phyloP scores from a whole-genome alignment of 2,888 invertebrate genomes.

The Doris montereyensis region DNA sequence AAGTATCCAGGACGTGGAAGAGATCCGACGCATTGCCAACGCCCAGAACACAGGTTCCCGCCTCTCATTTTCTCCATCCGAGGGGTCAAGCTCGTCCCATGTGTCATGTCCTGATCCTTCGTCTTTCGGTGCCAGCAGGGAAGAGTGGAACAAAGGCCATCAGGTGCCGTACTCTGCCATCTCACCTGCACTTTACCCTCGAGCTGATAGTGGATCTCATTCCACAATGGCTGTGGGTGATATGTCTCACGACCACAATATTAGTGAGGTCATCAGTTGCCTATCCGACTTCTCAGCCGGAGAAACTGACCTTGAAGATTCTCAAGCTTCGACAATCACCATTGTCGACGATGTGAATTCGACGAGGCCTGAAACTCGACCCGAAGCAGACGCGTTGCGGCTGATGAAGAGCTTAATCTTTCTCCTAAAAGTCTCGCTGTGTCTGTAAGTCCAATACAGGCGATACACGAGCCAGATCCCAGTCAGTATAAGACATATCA shows the following conservation, averaged over 20 bases:
- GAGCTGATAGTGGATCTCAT: not conserved
- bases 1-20: constrained; percentile 26
- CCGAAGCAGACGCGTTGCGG: too few relatives aligned
- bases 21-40: not conserved
- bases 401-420: too few relatives aligned
- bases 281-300: not conserved
- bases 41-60: constrained; percentile 52
- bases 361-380: too few relatives aligned
- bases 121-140: not conserved
- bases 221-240: too few relatives aligned
- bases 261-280: not conserved
- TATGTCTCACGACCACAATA: too few relatives aligned
- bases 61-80: constrained; percentile 44
- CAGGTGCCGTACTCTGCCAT: too few relatives aligned
- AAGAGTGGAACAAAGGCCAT: too few relatives aligned
- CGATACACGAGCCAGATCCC: too few relatives aligned
- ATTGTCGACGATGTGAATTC: too few relatives aligned
- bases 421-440: too few relatives aligned
- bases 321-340: not conserved
- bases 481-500: too few relatives aligned
- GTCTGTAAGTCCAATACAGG: too few relatives aligned
- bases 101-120: constrained; percentile 59
- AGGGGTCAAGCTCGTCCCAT: constrained; percentile 56
- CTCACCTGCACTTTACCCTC: not conserved
- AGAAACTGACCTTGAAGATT: not conserved